phyloP scores from a whole-genome alignment of 37 sponge, comb jelly and placozoan species.

The Axinella damicornis region DNA sequence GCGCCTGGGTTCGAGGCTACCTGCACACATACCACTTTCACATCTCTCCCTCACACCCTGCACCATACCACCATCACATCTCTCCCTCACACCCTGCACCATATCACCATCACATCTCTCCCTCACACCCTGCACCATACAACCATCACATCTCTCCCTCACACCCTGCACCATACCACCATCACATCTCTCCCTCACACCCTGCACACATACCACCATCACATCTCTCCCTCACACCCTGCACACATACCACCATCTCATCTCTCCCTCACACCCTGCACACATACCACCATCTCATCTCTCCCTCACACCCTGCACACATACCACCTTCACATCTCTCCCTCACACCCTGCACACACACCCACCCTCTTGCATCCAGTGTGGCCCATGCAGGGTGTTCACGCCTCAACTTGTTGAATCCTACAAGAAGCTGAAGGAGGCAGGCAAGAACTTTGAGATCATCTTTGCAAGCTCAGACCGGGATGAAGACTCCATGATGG shows the following conservation, averaged over 20 bases:
- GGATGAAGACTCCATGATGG: slow-evolving; percentile 71
- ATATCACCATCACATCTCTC: not conserved
- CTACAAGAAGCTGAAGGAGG: slow-evolving; percentile 74
- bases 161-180: not conserved
- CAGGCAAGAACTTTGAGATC: slow-evolving; percentile 85
- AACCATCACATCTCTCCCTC: not conserved
- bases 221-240: not conserved
- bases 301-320: too few species aligned
- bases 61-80: not conserved
- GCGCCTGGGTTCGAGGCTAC: too few species aligned
- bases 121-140: too few species aligned
- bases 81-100: not conserved
- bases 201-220: not conserved
- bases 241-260: too few species aligned
- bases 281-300: too few species aligned
- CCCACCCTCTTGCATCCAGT: slow-evolving; percentile 52
- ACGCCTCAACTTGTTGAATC: slow-evolving; percentile 85
- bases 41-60: not conserved
- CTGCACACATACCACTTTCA: not conserved
- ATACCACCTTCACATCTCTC: too few species aligned
- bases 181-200: too few species aligned
- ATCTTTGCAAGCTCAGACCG: slow-evolving; percentile 89
- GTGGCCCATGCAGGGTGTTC: slow-evolving; percentile 92
- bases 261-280: too few species aligned
- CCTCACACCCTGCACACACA: not conserved